phyloP scores from a whole-genome alignment of 2,888 invertebrate genomes.

The Sinopyrophorus schimmeli region DNA sequence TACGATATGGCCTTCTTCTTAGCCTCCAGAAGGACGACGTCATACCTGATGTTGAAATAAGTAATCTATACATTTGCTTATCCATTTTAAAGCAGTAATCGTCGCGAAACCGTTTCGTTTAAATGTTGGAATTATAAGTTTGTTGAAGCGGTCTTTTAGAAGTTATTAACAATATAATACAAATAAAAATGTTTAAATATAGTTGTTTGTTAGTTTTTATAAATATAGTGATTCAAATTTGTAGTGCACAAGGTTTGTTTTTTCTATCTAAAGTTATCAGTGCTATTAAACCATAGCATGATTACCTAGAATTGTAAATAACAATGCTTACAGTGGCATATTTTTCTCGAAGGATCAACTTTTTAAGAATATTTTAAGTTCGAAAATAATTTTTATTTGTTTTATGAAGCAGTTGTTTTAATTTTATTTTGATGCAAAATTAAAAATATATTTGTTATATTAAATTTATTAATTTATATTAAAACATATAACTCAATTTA shows the following conservation, averaged over 20 bases:
- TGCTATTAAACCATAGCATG: no score
- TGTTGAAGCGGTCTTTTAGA: background rate
- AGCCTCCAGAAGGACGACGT: conserved; percentile 18
- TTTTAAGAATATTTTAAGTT: no score
- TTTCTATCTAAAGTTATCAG: no score
- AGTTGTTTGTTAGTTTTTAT: background rate
- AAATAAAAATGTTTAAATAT: conserved; percentile 1
- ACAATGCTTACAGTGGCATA: no score
- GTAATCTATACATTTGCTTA: conserved; percentile 12
- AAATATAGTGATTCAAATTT: background rate
- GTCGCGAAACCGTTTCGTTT: conserved; percentile 4
- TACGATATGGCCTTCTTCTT: conserved; percentile 21
- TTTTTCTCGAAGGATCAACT: no score
- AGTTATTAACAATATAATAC: background rate
- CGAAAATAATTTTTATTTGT: no score
- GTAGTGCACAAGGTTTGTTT: conserved; percentile 8
- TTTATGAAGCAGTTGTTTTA: no score
- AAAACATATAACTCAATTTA: no score
- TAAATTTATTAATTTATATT: no score
- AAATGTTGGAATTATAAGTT: background rate
- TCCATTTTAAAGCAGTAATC: conserved; percentile 12
- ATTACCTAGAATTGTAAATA: no score
- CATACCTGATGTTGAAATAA: conserved; percentile 24
- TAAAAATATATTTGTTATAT: no score
- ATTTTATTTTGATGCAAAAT: no score